Conservation (phyloP, 2,888 invertebrate genomes). For the Spilosoma lubricipeda region DNA sequence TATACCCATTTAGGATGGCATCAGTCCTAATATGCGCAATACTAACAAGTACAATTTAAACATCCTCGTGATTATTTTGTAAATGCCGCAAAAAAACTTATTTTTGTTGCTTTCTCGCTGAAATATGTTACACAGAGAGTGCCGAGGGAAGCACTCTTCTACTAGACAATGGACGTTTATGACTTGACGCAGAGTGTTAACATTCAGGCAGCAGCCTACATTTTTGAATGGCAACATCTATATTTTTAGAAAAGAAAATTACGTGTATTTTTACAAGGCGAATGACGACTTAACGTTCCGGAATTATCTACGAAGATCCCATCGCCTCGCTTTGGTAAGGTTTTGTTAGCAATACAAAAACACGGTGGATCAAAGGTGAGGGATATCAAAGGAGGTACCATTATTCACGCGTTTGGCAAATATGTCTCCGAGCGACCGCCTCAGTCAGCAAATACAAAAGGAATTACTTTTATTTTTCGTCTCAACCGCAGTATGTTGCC, state of each 20-base stretch:
- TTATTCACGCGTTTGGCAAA: constrained; percentile 81
- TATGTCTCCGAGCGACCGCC: constrained; percentile 68
- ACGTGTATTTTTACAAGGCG: constrained; percentile 2
- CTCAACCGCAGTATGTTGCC: constrained; percentile 81
- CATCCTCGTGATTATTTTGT: constrained; percentile 47
- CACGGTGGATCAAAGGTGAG: constrained; percentile 47
- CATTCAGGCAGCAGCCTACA: constrained; percentile 33
- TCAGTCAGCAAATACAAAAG: constrained; percentile 78
- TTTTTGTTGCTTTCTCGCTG: constrained; percentile 35
- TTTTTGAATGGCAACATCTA: constrained; percentile 25
- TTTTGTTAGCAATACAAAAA: constrained; percentile 54
- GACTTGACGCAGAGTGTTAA: constrained; percentile 35
- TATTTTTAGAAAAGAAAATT: constrained; percentile 1
- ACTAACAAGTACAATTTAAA: constrained; percentile 44
- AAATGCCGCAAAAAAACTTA: constrained; percentile 32
- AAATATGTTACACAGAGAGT: constrained; percentile 50
- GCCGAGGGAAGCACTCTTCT: constrained; percentile 41
- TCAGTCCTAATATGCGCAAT: constrained; percentile 39
- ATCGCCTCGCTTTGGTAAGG: constrained; percentile 29
- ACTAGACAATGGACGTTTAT: constrained; percentile 49
- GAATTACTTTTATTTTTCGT: constrained; percentile 82
- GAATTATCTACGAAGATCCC: constrained; percentile 28
- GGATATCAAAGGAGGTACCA: constrained; percentile 62
- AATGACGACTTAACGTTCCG: constrained; percentile 19
- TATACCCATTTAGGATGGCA: constrained; percentile 50